Percentiles rank a stretch among this genome's conserved stretches.
Evolutionary conservation across 2,797 vertebrate species (phyloP).

Genomic region (Lophura swinhoii): DNA sequence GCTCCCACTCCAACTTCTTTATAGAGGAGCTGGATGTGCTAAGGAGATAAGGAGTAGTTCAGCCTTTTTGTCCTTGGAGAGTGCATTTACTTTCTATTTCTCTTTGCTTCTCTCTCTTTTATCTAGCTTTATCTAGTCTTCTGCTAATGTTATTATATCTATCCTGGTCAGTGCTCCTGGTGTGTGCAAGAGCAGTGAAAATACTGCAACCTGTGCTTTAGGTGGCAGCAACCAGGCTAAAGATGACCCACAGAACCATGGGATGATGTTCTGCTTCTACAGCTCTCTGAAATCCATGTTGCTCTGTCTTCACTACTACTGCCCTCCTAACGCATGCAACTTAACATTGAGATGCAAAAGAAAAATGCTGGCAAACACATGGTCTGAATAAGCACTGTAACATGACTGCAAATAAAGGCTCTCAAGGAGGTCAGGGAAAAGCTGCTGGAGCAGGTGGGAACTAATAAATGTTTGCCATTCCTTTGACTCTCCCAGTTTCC

Average conservation of each 20-base stretch:
- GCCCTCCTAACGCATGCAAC: neutral
- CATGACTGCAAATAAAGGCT: neutral
- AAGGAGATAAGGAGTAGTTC: neutral
- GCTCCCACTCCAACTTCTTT: neutral
- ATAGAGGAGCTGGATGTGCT: neutral
- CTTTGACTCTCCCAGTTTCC: neutral
- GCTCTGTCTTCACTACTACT: neutral
- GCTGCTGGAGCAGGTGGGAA: neutral
- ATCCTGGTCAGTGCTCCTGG: neutral
- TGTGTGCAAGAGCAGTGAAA: neutral
- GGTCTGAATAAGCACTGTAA: neutral
- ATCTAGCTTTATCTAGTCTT: neutral
- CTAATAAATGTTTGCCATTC: neutral
- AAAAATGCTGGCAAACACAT: neutral
- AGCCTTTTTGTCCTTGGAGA: neutral
- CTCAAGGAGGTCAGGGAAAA: neutral
- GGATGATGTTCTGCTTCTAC: neutral
- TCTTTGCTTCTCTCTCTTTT: neutral
- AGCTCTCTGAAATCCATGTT: neutral
- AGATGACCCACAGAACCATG: neutral
- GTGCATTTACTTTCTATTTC: neutral
- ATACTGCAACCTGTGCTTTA: neutral
- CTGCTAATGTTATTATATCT: neutral
- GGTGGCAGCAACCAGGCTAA: neutral
- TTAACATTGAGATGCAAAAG: neutral